These are phyloP conservation scores for Argyresthia goedartella DNA, from an alignment of 2,888 invertebrate species.

Conservation along the genomic window DNA sequence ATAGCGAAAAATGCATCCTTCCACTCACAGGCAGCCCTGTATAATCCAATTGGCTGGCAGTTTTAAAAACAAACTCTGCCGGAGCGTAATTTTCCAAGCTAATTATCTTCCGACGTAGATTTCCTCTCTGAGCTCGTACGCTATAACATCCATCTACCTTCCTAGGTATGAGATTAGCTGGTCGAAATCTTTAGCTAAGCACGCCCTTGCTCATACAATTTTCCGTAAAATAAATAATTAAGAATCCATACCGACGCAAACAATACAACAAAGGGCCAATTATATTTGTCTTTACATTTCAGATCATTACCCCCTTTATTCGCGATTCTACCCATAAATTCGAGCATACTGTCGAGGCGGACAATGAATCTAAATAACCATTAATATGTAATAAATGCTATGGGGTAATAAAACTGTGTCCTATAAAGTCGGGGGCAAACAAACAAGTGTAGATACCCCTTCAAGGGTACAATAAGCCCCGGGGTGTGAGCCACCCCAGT, in stretches of 20 bases:
- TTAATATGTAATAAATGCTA: constrained; percentile 72
- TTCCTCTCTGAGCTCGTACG: too few species aligned
- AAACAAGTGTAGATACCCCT: constrained; percentile 65
- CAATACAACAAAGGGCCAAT: constrained; percentile 17
- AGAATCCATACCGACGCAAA: constrained; percentile 18
- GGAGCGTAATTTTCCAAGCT: not conserved
- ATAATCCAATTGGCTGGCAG: constrained; percentile 31
- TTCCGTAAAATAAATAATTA: too few species aligned
- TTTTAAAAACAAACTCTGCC: constrained; percentile 20
- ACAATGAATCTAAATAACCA: constrained; percentile 71
- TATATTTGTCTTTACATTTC: constrained; percentile 40
- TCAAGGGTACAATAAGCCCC: constrained; percentile 29
- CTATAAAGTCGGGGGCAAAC: constrained; percentile 45
- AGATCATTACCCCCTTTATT: constrained; percentile 37
- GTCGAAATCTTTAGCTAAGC: too few species aligned
- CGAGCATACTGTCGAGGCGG: constrained; percentile 63
- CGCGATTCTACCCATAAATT: constrained; percentile 62
- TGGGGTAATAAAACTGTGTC: constrained; percentile 58
- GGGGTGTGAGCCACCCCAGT: not conserved
- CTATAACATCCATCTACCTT: too few species aligned
- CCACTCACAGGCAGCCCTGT: constrained; percentile 6
- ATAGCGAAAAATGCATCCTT: constrained; percentile 38
- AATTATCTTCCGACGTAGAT: not conserved
- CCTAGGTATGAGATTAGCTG: too few species aligned
- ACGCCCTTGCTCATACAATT: too few species aligned